Base-by-base conservation (phyloP, 2,113 vertebrate species). In the Scomber colias region DNA sequence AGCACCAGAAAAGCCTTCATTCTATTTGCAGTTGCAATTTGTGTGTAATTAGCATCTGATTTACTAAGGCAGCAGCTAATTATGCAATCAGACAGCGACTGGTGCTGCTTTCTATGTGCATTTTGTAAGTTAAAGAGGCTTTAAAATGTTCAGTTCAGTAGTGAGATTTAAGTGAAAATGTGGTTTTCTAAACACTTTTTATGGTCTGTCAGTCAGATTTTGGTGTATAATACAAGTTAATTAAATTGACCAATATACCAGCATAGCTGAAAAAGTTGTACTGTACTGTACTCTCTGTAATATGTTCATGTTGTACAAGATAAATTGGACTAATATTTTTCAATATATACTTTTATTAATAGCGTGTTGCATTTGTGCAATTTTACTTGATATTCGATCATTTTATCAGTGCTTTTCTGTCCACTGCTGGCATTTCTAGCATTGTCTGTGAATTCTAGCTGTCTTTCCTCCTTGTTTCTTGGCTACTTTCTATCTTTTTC, bases 41-140 rank as follows among this genome's bases (percentile, higher is more conserved):
- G 74, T 24, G 76, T 68, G 64, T 77, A 84, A 87, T 92, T 87
- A 89, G 81, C 77, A 68, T 75, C 56, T 85, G 76, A 84, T 90
- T 89, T 87, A 81, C 70, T 61, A 67, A 78, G 63, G n/a, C 76
- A 76, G 63, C 71, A 71, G 64, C 57, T 79, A 81, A 89, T 90
- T 62, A 85, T 21, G 71, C 71, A 86, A 86, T 89, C 82, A 92
- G 67, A 40, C 35, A 40, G 35, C 15, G 51, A 44, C 56, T 68
- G 73, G 10, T 40, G n/a, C 71, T 44, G 71, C 49, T 30, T 16
- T 54, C 50, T 57, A 0, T 21, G 45, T 62, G 75, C 17, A 45
- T 44, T 16, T 57, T 81, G 63, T 11, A 63, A 50, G 30, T 55
- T 11, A 31, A 61, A 46, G 50, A n/a, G 59, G 19, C 46, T 6